Percentiles rank a stretch among this genome's conserved stretches.
Evolutionary conservation across 2,888 invertebrate species (phyloP).

Genomic region (Eremobia ochroleuca): DNA sequence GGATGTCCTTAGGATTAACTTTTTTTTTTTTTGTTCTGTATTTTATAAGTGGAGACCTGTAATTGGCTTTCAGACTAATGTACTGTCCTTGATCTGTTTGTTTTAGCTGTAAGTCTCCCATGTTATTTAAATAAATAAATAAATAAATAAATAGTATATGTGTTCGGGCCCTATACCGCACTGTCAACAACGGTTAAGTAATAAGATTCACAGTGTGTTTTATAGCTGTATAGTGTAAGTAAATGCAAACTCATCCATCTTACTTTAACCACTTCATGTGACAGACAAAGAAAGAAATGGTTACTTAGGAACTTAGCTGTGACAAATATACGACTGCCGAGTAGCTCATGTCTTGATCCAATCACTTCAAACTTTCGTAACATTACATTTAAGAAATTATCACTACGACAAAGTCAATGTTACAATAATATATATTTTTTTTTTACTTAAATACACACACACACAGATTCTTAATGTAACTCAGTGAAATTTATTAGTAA

Average conservation of each 20-base stretch:
- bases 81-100: too few relatives aligned
- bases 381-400: neutral
- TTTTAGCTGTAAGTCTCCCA: too few relatives aligned
- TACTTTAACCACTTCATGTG: conserved; percentile 22
- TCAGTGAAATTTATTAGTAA: neutral
- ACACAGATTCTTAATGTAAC: neutral
- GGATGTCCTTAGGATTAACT: too few relatives aligned
- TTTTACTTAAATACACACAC: neutral
- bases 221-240: neutral
- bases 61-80: too few relatives aligned
- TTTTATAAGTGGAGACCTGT: too few relatives aligned
- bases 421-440: neutral
- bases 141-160: too few relatives aligned
- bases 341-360: neutral
- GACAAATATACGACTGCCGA: conserved; percentile 23
- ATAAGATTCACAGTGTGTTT: conserved; percentile 7
- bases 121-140: too few relatives aligned
- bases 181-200: conserved; percentile 16
- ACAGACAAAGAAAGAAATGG: conserved; percentile 29
- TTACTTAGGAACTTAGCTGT: neutral
- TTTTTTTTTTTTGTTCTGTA: too few relatives aligned
- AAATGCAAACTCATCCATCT: conserved; percentile 36
- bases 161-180: neutral
- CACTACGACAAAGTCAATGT: neutral
- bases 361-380: neutral